Evolutionary conservation across 2,797 vertebrate species (phyloP), one percentile per base, ranked within the genome.

Genomic region (Esox masquinongy): DNA sequence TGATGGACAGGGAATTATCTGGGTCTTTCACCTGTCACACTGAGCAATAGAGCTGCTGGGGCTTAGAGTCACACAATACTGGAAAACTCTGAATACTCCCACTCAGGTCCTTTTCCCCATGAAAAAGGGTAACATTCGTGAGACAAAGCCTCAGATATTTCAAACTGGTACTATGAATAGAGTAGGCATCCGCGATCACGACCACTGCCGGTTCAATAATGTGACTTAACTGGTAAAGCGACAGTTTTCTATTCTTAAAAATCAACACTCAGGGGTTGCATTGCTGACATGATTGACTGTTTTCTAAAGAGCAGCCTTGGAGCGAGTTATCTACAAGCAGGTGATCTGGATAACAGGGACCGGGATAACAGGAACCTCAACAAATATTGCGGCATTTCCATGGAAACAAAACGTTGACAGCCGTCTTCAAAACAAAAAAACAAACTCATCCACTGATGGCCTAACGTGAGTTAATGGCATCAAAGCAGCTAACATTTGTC

Each of bases 401-500:
- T 67, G 64, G 64, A 36, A 15, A 67, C 64, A 61, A 12, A 61
- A 26, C 14, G 15, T 19, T 29, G 16, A 29, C 19, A 29, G 64
- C 29, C 64, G 17, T 67, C 29, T 16, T 67, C 31, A 12, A 31
- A 67, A 67, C 26, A 19, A 67, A 34, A n/a, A 36, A 67, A 67
- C 1, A 17, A 16, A 16, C 64, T 24, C 24, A 17, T 66, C 14
- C 15, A 66, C 14, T 14, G 34, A 36, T 39, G 29, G 8, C 17
- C 66, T 17, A 24, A 26, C 26, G 24, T 50, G 76, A 50, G 50
- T 50, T 66, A 77, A 75, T 67, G 66, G 66, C 51, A 39, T 78
- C 22, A 75, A 51, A 84, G 79, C 79, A 84, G 80, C 79, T 5
- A 4, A 19, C 3, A 8, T 79, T 71, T 70, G 43, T 78, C 74